Evolutionary conservation across 2,113 vertebrate species (phyloP).

Genomic region (Lophotis ruficrista): DNA sequence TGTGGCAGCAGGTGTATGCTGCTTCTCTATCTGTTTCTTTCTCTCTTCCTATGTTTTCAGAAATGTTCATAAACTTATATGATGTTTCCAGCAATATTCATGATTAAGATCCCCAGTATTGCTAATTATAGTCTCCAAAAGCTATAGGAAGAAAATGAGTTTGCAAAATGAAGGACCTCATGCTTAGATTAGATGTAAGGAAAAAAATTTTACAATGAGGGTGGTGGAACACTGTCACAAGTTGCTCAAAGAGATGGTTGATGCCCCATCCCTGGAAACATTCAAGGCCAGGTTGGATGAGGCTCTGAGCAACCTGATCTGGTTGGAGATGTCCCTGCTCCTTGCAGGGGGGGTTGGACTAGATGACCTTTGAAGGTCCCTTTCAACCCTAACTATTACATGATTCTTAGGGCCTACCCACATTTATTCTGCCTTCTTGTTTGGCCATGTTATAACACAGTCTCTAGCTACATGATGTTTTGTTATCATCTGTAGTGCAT

Average conservation of each 20-base stretch:
- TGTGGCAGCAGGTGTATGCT: background rate
- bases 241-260: too few species aligned
- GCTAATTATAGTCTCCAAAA: background rate
- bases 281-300: too few species aligned
- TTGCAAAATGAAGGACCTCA: background rate
- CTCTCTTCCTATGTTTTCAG: background rate
- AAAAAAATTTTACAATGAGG: too few species aligned
- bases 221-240: too few species aligned
- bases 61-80: background rate
- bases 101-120: background rate
- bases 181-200: background rate
- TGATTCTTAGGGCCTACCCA: background rate
- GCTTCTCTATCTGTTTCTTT: background rate
- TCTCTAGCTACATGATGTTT: background rate
- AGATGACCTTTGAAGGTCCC: too few species aligned
- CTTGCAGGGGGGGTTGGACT: too few species aligned
- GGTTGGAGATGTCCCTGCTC: too few species aligned
- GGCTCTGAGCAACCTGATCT: too few species aligned
- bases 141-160: background rate
- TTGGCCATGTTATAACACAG: background rate
- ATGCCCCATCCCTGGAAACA: too few species aligned
- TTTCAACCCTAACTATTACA: too few species aligned
- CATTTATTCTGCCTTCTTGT: background rate
- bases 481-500: background rate
- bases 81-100: background rate